Percentiles rank a stretch among this genome's conserved stretches.
Evolutionary conservation across 2,888 invertebrate genomes (phyloP).

Genomic region (Entomobrya multifasciata): DNA sequence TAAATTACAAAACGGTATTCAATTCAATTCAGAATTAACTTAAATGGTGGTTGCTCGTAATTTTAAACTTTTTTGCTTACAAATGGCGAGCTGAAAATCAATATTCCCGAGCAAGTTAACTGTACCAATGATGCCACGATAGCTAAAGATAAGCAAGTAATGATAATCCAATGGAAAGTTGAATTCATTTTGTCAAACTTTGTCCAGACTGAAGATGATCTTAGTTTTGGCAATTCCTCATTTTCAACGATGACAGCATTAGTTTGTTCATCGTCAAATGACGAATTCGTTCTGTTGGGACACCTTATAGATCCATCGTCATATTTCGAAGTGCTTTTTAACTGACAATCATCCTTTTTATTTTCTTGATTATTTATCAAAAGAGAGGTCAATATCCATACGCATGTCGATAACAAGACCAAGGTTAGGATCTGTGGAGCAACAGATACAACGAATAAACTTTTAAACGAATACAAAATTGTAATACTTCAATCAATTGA

Average conservation of each 20-base stretch:
- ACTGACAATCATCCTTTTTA: too few species aligned
- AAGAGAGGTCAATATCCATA: slow-evolving; percentile 46
- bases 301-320: background rate
- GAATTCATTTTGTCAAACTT: slow-evolving; percentile 53
- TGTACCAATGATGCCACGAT: slow-evolving; percentile 58
- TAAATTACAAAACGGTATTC: background rate
- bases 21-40: background rate
- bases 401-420: background rate
- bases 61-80: slow-evolving; percentile 43
- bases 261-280: slow-evolving; percentile 29
- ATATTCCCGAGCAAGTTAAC: slow-evolving; percentile 49
- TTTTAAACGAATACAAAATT: background rate
- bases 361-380: background rate
- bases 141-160: slow-evolving; percentile 31
- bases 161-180: slow-evolving; percentile 46
- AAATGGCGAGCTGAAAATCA: slow-evolving; percentile 51
- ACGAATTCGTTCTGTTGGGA: background rate
- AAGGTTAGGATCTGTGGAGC: slow-evolving; percentile 51
- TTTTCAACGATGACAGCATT: slow-evolving; percentile 11
- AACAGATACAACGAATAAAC: background rate
- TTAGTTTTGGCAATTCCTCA: background rate
- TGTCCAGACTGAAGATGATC: background rate
- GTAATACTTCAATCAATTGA: background rate
- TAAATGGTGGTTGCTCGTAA: background rate
- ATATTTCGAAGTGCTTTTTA: background rate